phyloP scores from a whole-genome alignment of 1,140 invertebrate species.

The Charaxes varanes region DNA sequence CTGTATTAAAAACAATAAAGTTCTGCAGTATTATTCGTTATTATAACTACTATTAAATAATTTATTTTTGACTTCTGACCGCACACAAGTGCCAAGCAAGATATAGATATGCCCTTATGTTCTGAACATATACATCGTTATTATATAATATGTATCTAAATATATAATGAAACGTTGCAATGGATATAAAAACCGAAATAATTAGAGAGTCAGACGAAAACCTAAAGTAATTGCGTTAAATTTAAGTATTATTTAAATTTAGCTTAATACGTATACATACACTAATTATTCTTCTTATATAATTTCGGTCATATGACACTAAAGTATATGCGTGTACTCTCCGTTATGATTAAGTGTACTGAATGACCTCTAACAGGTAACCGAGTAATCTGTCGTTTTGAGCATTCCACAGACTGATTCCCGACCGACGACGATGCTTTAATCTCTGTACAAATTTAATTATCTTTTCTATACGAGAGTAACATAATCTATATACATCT shows the following conservation, averaged over 20 bases:
- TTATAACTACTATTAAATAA: too few species aligned
- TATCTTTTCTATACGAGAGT: constrained; percentile 1
- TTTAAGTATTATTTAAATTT: constrained; percentile 36
- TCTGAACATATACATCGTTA: too few species aligned
- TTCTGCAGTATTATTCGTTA: too few species aligned
- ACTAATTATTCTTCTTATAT: constrained; percentile 45
- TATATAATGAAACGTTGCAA: too few species aligned
- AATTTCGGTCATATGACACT: constrained; percentile 46
- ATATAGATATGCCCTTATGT: too few species aligned
- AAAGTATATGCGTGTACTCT: constrained; percentile 36
- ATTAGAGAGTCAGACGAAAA: constrained; percentile 11
- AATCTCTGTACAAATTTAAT: constrained; percentile 16
- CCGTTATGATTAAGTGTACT: constrained; percentile 29
- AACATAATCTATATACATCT: constrained; percentile 11
- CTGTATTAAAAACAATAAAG: too few species aligned
- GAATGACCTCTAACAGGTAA: constrained; percentile 23
- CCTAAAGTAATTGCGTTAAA: too few species aligned
- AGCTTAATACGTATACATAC: constrained; percentile 42
- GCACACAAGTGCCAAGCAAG: too few species aligned
- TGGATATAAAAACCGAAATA: constrained; percentile 6
- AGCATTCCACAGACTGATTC: constrained; percentile 25
- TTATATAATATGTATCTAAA: too few species aligned
- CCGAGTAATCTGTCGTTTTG: too few species aligned
- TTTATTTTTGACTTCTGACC: too few species aligned
- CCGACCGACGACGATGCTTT: constrained; percentile 15